Evolutionary conservation across 2,113 vertebrate genomes (phyloP), one percentile per base, ranked within the genome.

Genomic region (Colaptes auratus): DNA sequence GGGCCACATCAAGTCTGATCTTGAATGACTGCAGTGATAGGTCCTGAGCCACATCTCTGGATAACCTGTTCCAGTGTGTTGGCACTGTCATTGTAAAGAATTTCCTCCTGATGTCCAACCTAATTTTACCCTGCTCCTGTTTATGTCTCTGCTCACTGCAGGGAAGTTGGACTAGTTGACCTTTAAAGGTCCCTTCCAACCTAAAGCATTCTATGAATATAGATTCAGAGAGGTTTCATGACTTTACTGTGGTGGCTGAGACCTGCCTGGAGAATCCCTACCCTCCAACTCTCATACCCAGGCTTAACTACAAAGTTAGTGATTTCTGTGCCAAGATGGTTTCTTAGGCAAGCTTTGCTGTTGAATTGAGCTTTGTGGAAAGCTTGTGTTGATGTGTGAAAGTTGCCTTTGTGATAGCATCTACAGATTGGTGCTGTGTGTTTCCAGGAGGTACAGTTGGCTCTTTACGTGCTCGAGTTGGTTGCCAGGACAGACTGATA

Each of bases 401-500:
- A 2, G 46, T 79, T 20, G 18, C 64, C 12, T 6, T 36, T 7
- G 76, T 59, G 46, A 35, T 25, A 76, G 72, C 76, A 60, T 33
- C 86, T 72, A 28, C 76, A 25, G n/a, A 6, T 71, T 42, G 4
- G 42, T 9, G 69, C 39, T 70, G 8, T 13, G 4, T 4, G n/a
- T 56, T 76, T 64, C 82, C 61, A 75, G 79, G 82, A 91, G 67
- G 78, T 36, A 1, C 63, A 3, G 50, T 90, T 95, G 74, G 86
- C 80, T 90, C 5, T 59, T 75, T 20, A 15, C 0, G 1, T 24
- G 65, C 67, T 88, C 4, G 1, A 6, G 60, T 18, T 15, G 48
- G 14, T 30, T 96, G 84, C 94, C 89, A 93, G 87, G 61, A 77
- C 88, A 78, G 92, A 56, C 80, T 56, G 63, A 46, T 69, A 66